Conservation (phyloP, 2,797 vertebrate genomes). For the Sphaeramia orbicularis region DNA sequence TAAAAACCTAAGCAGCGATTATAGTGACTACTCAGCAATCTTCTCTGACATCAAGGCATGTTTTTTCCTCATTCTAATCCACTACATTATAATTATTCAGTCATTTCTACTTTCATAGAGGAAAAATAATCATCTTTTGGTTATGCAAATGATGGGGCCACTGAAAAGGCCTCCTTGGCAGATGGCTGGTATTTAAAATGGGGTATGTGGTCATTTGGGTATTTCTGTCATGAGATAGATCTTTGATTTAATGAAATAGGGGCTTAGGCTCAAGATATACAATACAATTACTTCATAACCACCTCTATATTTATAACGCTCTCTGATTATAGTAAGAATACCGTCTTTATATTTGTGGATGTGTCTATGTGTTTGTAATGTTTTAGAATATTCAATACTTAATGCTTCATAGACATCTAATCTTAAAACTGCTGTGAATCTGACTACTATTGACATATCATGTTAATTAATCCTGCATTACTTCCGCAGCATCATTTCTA, state of each 20-base stretch:
- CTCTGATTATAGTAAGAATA: conserved; percentile 56
- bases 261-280: conserved; percentile 70
- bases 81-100: conserved; percentile 88
- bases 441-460: conserved; percentile 50
- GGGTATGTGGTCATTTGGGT: conserved; percentile 80
- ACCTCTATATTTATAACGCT: conserved; percentile 12
- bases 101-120: conserved; percentile 83
- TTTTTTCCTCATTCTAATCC: conserved; percentile 85
- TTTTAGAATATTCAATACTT: conserved; percentile 29
- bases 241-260: conserved; percentile 83
- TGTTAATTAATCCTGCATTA: conserved; percentile 48
- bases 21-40: conserved; percentile 87
- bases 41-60: conserved; percentile 86
- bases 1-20: conserved; percentile 89
- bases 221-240: conserved; percentile 76
- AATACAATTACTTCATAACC: conserved; percentile 75
- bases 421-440: conserved; percentile 46
- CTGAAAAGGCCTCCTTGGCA: conserved; percentile 80
- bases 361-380: conserved; percentile 14
- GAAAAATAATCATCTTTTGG: conserved; percentile 85
- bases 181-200: conserved; percentile 80
- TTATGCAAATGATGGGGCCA: conserved; percentile 83
- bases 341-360: conserved; percentile 26
- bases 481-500: conserved; percentile 23
- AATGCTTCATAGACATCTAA: conserved; percentile 30